Evolutionary conservation across 2,797 vertebrate genomes (phyloP), one percentile per base, ranked within the genome.

Genomic region (Tapirus indicus): DNA sequence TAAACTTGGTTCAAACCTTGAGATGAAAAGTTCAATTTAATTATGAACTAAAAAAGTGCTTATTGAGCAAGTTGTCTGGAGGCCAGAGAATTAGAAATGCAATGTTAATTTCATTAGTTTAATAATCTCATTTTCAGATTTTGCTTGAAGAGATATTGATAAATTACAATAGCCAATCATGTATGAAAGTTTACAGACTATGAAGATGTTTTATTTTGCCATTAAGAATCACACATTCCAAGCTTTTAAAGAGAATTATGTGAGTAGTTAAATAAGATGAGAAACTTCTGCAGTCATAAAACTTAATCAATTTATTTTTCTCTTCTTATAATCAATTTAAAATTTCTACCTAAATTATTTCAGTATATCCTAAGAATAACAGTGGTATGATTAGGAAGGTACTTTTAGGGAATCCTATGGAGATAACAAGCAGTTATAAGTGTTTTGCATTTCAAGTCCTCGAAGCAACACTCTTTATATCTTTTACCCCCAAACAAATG

Each of bases 131-230:
- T 98, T 98, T 97, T 97, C 80, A 35, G 97, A 97, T 98, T 88
- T 97, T 98, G 44, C 77, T 98, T 98, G 82, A 96, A 92, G 94
- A 96, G 83, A 91, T 98, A 97, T 98, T 98, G 96, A 98, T 98
- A 90, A 98, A 92, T 98, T 97, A 80, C 62, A 98, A 85, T 97
- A 49, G 83, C 96, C 95, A 97, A 97, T 98, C 88, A 98, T 97
- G 91, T 96, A 78, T 98, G 95, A 98, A 98, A 94, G 74, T 98
- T 98, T 98, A 94, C 96, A 95, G 92, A 96, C 92, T 97, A 97
- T 97, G 98, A 98, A 98, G 96, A 93, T 98, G 91, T 96, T 98
- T 98, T 98, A 95, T 98, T 98, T 97, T 98, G 94, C n/a, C 97
- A 98, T 97, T 98, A 98, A 98, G 92, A 95, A 94, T 97, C 78